Evolutionary conservation across 2,797 vertebrate genomes (phyloP), one percentile per base, ranked within the genome.

Genomic region (Pachyuromys duprasi): DNA sequence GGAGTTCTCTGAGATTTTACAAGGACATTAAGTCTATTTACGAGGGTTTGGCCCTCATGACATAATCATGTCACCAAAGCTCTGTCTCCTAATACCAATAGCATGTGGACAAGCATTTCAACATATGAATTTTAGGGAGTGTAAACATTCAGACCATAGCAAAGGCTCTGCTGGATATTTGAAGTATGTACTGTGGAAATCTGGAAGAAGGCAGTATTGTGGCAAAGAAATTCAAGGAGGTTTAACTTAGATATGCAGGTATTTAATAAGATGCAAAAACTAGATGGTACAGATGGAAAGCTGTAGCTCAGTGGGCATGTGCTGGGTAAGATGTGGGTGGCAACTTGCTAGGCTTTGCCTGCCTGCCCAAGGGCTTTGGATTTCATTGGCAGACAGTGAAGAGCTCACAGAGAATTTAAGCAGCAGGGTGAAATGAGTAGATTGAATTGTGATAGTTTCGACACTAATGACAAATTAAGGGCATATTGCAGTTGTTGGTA

Each of bases 211-310:
- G n/a, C 4, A 82, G 11, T 20, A 39, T 49, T 24, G 42, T 91
- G 70, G 45, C 39, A 83, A 81, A 89, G 36, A 69, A 67, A 94
- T 70, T 95, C 53, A 76, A 12, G 63, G 80, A 75, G 26, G n/a
- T 76, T 84, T 80, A 63, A 17, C 13, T 0, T 87, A 36, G 33
- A 75, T 76, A 31, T 62, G 95, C 57, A 24, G 8, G 33, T 20
- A 36, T 78, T 92, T 84, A 74, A 89, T 6, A 22, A 95, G 89
- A 62, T 63, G 42, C 33, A 63, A 86, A 49, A 88, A 80, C 26
- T 67, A 94, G 33, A 3, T 81, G 33, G 55, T 42, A 3, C 36
- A 31, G 42, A 93, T 11, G 22, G 14, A 39, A 42, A 76, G 67
- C 13, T 28, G 4, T 33, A 33, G n/a, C n/a, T 69, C 12, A 42